phyloP scores from a whole-genome alignment of 2,888 invertebrate genomes.

The Serripes groenlandicus region DNA sequence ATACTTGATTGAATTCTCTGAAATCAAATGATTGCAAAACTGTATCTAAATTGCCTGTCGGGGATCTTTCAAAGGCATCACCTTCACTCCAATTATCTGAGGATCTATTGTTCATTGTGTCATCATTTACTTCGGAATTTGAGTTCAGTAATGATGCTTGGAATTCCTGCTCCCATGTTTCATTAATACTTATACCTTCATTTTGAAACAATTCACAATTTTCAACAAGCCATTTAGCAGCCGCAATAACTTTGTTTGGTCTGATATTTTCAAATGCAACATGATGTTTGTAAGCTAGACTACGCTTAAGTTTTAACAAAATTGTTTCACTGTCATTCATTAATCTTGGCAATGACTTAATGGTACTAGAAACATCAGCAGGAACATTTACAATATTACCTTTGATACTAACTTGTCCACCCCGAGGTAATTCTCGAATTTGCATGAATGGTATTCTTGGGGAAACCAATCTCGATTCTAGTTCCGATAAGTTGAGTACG shows the following conservation, averaged over 20 bases:
- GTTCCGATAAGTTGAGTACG: conserved; percentile 41
- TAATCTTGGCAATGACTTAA: conserved; percentile 7
- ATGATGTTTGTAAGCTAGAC: conserved; percentile 33
- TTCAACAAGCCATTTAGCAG: conserved; percentile 62
- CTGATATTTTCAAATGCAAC: conserved; percentile 57
- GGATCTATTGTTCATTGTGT: neutral
- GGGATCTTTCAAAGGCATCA: conserved; percentile 14
- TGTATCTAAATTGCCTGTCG: conserved; percentile 33
- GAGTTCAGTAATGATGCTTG: no score
- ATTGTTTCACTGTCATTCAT: conserved; percentile 65
- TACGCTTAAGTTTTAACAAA: conserved; percentile 57
- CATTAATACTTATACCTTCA: conserved; percentile 73
- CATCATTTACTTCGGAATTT: no score
- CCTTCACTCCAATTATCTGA: conserved; percentile 34
- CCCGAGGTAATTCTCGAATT: conserved; percentile 77
- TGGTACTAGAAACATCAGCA: conserved; percentile 64
- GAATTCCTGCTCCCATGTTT: conserved; percentile 64
- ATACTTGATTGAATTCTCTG: conserved; percentile 43
- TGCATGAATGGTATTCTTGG: conserved; percentile 84
- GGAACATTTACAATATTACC: conserved; percentile 81
- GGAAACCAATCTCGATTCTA: conserved; percentile 84
- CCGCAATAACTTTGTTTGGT: conserved; percentile 52
- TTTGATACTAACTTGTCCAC: conserved; percentile 62
- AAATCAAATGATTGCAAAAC: conserved; percentile 44
- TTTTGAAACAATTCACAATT: conserved; percentile 45